Evolutionary conservation across 1,140 invertebrate species (phyloP), one percentile per base, ranked within the genome.

Genomic region (Schlechtendalia chinensis): DNA sequence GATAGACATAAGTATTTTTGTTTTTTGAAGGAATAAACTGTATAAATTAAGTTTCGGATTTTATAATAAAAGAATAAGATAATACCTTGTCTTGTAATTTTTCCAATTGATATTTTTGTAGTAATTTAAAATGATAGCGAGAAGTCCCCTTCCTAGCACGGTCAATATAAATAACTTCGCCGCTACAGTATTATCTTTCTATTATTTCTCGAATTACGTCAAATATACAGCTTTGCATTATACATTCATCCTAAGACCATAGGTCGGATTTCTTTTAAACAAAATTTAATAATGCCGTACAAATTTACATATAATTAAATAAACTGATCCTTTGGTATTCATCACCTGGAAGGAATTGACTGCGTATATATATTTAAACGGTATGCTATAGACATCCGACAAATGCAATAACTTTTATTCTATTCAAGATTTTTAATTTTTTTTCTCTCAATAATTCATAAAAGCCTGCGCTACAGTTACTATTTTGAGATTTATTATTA

Each of bases 261-360:
- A 29, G 29, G 14, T 39, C 19, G 29, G 29, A 32, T 45, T 47
- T 69, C 65, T 47, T 69, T 39, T 47, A 69, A 69, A 69, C n/a
- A 1, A 22, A 69, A 69, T 47, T 14, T 69, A 47, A 69, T 47
- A 47, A 69, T 8, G 22, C 22, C n/a, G 19, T 22, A 69, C 14
- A 69, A 47, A 24, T 24, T 16, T 69, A 5, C 39, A 69, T 47
- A 6, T 69, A 47, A 69, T 69, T 69, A 47, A 69, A 69, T 45
- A 69, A 69, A 47, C n/a, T 47, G n/a, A 22, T 69, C 65, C 4
- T 16, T 16, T 14, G n/a, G 14, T 5, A n/a, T n/a, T n/a, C n/a
- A n/a, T n/a, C n/a, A n/a, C n/a, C n/a, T n/a, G n/a, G n/a, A n/a
- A n/a, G n/a, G n/a, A n/a, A n/a, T n/a, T n/a, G n/a, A n/a, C n/a